Evolutionary conservation across 1,140 invertebrate genomes (phyloP).

Genomic region (Nephila pilipes): DNA sequence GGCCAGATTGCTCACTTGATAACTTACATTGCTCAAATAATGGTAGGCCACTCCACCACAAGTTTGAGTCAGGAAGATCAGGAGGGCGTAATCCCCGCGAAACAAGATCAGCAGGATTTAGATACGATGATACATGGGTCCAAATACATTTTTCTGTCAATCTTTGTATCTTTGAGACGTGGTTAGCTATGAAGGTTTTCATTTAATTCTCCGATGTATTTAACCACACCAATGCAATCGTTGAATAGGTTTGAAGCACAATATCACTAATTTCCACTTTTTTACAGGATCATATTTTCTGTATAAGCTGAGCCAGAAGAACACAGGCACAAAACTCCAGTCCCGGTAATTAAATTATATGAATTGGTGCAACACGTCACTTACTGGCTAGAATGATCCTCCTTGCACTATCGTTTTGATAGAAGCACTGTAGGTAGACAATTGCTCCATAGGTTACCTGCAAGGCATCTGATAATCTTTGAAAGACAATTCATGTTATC

Average conservation of each 20-base stretch:
- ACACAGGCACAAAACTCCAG: no score
- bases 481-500: background rate
- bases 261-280: background rate
- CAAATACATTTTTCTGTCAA: no score
- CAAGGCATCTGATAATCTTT: background rate
- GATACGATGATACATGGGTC: no score
- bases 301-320: no score
- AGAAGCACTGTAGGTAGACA: background rate
- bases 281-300: background rate
- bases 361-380: slow-evolving; percentile 68
- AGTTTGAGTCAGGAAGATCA: background rate
- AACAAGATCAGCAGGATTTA: background rate
- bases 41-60: background rate
- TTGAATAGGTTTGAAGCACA: background rate
- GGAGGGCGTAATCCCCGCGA: background rate
- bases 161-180: background rate
- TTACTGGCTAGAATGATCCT: slow-evolving; percentile 67
- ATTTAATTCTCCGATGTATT: background rate
- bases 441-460: background rate
- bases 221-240: background rate
- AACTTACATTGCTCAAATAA: no score
- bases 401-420: background rate
- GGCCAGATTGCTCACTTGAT: background rate
- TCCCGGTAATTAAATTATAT: slow-evolving; percentile 71
- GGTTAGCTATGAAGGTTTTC: slow-evolving; percentile 1